A percentile compares a stretch with the other conserved stretches of the same genome.
Conservation (phyloP, 2,113 vertebrate species). For the Zosterops pallidus region DNA sequence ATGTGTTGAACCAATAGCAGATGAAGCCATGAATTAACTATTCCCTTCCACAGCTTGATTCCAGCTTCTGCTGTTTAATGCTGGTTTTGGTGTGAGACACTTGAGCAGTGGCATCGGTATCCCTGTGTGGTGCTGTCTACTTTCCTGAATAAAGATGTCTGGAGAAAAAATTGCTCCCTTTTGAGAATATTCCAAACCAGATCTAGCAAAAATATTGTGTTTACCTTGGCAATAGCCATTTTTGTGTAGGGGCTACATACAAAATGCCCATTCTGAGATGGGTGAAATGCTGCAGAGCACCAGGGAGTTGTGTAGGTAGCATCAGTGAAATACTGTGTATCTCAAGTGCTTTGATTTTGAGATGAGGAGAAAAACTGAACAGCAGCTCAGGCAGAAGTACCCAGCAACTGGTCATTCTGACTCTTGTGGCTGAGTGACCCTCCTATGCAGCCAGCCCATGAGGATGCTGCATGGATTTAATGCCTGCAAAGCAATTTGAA, state of each 20-base stretch:
- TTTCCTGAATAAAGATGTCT: background rate
- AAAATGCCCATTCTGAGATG: background rate
- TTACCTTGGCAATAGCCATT: background rate
- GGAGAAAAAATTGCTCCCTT: background rate
- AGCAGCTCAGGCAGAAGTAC: background rate
- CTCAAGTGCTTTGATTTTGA: background rate
- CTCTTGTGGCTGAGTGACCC: background rate
- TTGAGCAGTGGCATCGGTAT: background rate
- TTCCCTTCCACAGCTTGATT: background rate
- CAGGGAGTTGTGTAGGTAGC: background rate
- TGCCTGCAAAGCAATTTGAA: background rate
- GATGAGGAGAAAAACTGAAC: background rate
- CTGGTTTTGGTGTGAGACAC: background rate
- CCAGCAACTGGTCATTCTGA: background rate
- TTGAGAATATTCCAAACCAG: background rate
- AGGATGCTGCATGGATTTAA: background rate
- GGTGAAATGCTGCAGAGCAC: background rate
- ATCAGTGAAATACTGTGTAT: background rate
- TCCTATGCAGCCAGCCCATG: background rate
- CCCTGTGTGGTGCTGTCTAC: background rate
- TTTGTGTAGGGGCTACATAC: background rate
- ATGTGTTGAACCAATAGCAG: background rate
- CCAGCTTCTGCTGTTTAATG: background rate
- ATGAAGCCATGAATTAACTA: background rate
- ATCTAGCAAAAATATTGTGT: background rate